Conservation (phyloP, 2,113 vertebrate genomes). For the Garra rufa region DNA sequence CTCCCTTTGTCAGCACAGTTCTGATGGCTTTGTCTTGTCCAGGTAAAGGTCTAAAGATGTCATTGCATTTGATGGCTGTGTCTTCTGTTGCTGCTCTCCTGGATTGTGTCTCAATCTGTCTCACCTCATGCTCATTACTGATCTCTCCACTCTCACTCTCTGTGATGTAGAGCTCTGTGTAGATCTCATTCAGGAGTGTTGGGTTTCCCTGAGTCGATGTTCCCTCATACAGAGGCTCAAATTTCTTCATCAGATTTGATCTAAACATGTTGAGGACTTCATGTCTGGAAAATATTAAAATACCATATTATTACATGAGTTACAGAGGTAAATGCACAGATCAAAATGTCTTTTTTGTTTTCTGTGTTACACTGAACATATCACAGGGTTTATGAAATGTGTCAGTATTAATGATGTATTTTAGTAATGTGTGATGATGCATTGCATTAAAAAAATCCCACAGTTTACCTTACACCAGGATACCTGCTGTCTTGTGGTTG, state of each 20-base stretch:
- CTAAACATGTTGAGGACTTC: background rate
- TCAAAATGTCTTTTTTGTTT: no score
- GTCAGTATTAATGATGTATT: no score
- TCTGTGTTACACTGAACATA: no score
- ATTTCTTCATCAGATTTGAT: background rate
- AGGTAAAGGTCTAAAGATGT: constrained; percentile 1
- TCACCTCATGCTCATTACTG: constrained; percentile 30
- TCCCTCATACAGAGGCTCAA: constrained; percentile 1
- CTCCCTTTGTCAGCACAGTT: background rate
- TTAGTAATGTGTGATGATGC: no score
- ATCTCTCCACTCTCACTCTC: constrained; percentile 16
- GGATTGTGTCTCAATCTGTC: constrained; percentile 15
- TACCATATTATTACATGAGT: no score
- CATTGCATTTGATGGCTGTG: background rate
- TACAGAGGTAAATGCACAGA: no score
- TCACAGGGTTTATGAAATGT: no score
- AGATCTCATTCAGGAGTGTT: constrained; percentile 44
- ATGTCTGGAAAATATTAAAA: background rate
- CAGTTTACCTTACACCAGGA: no score
- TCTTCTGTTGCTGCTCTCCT: background rate
- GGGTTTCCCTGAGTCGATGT: background rate
- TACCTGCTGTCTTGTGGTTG: no score
- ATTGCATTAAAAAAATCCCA: no score
- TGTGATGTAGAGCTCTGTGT: constrained; percentile 50
- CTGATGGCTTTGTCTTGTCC: background rate